Evolutionary conservation across 2,113 vertebrate species (phyloP), one percentile per base, ranked within the genome.

Genomic region (Lethenteron camtschaticum): DNA sequence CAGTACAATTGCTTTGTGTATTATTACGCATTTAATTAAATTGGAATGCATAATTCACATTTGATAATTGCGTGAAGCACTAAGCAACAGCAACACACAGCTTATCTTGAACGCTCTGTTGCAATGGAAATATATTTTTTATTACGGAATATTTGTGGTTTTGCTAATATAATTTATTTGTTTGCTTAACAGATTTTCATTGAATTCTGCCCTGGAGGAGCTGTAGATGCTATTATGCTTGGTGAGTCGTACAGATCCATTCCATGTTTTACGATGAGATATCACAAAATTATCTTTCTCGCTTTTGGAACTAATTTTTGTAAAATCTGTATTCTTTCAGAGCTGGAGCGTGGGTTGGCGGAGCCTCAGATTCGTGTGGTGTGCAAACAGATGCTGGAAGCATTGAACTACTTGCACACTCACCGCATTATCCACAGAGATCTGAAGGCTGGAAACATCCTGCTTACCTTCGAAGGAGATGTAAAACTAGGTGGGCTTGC

Each of bases 401-500:
- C 63, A 16, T 20, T 66, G n/a, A 20, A 66, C 20, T 66, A 66
- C 10, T 20, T 66, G 63, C 63, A 66, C 63, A 66, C n/a, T 66
- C 63, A 66, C 63, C 63, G 10, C 63, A 66, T 66, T 16, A 66
- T 66, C 63, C 94, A 99, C 81, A 81, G 94, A 11, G 94, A 99
- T 78, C 81, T 99, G 76, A 99, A 99, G 79, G 94, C 94, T 0
- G 94, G 94, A 3, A 99, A 99, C 1, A 82, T 99, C 72, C 85
- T 99, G 4, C 86, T 99, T 76, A 95, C 83, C 57, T 82, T 86
- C 10, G 90, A 96, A 2, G 94, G 94, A 3, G 85, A 91, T 77
- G 88, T 99, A 78, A 88, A 92, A 74, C 85, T 96, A 0, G 92
- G 92, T 96, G 76, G 85, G 85, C 41, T 41, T 41, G 41, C 41